A percentile compares a stretch with the other conserved stretches of the same genome.
Evolutionary conservation across 92 coral and sea anemone genomes (phyloP).

Genomic region (Actinostola sp.): DNA sequence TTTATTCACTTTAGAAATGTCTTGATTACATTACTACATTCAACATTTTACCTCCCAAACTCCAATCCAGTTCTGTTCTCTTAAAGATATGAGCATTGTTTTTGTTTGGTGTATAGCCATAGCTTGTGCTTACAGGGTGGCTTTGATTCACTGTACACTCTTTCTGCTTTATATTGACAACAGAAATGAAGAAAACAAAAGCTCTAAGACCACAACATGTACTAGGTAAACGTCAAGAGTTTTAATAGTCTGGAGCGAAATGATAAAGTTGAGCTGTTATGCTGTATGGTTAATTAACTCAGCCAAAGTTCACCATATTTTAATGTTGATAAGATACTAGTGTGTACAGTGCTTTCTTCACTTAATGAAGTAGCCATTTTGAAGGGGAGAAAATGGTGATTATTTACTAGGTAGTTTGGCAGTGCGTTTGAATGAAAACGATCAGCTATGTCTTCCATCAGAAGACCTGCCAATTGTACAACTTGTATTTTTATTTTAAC

Average conservation of each 20-base stretch:
- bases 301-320: not conserved
- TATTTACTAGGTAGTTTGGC: no score
- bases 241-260: not conserved
- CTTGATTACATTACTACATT: no score
- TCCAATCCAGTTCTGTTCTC: no score
- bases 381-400: no score
- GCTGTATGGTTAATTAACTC: conserved; percentile 2
- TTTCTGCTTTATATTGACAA: not conserved
- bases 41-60: no score
- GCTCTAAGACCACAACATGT: not conserved
- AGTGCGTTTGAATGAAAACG: not conserved
- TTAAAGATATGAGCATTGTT: no score
- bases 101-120: no score
- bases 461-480: conserved; percentile 21
- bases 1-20: not conserved
- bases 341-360: no score
- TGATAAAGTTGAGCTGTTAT: not conserved
- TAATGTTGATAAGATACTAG: no score
- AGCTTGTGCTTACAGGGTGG: no score
- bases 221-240: not conserved
- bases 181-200: conserved; percentile 7
- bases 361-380: no score
- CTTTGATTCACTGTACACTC: not conserved
- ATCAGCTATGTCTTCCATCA: conserved; percentile 13
- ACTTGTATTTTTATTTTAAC: conserved; percentile 7